A percentile compares a stretch with the other conserved stretches of the same genome.
Conservation (phyloP, 2,113 vertebrate species). For the Rhynchopsitta pachyrhyncha region DNA sequence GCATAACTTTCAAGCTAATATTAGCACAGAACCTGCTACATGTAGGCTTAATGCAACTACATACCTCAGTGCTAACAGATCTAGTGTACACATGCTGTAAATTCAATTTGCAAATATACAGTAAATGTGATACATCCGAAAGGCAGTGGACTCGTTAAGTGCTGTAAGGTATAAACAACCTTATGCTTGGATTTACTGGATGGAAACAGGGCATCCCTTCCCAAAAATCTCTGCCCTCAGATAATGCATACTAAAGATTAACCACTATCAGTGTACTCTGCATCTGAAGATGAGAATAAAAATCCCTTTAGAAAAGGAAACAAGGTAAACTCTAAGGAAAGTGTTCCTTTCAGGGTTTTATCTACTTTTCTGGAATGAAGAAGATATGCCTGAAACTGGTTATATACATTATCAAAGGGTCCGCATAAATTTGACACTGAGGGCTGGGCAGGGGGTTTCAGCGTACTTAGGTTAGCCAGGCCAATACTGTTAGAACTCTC, state of each 20-base stretch:
- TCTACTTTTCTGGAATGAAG: neutral
- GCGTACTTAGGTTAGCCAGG: neutral
- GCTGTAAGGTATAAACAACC: neutral
- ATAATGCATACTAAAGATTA: neutral
- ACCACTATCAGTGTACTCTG: neutral
- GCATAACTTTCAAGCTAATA: slow-evolving; percentile 16
- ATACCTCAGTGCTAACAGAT: neutral
- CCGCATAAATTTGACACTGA: neutral
- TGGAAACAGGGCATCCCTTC: neutral
- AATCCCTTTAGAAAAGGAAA: neutral
- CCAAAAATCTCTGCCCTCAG: neutral
- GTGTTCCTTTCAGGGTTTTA: neutral
- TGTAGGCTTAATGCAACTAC: neutral
- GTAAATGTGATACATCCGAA: neutral
- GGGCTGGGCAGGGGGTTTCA: neutral
- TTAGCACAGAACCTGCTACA: slow-evolving; percentile 14
- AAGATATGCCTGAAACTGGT: neutral
- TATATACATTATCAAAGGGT: neutral
- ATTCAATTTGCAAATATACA: slow-evolving; percentile 23
- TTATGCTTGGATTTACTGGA: neutral
- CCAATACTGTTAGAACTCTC: neutral
- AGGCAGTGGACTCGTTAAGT: neutral
- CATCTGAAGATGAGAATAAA: neutral
- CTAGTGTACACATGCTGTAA: neutral
- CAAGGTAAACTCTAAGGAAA: neutral